Percentiles rank a stretch among this genome's conserved stretches.
Evolutionary conservation across 2,797 vertebrate species (phyloP).

Genomic region (Pipistrellus pipistrellus): DNA sequence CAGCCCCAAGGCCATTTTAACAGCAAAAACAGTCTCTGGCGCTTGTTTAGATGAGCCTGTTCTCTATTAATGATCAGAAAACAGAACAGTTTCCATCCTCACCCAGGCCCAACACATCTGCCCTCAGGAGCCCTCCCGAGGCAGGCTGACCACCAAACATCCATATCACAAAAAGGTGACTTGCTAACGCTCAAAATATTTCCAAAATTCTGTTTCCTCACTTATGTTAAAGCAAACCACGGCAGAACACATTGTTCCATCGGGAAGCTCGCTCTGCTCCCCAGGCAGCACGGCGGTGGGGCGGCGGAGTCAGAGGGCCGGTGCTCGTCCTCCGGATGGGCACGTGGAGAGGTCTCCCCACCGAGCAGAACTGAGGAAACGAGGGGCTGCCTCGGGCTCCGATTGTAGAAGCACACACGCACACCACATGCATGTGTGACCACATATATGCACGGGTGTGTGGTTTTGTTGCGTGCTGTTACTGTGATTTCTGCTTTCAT

Average conservation of each 20-base stretch:
- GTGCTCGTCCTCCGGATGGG: not conserved
- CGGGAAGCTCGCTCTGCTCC: not conserved
- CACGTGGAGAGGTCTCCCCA: not conserved
- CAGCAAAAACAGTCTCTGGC: not conserved
- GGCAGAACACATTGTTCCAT: not conserved
- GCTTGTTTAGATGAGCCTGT: not conserved
- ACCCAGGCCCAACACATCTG: not conserved
- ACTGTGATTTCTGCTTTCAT: conserved; percentile 14
- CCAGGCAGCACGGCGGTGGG: not conserved
- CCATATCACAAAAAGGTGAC: not conserved
- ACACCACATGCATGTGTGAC: too few species aligned
- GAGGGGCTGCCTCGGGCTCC: not conserved
- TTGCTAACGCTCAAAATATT: conserved; percentile 30
- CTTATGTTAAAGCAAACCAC: conserved; percentile 7
- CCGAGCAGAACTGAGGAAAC: not conserved
- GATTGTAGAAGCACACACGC: too few species aligned
- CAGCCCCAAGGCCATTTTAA: not conserved
- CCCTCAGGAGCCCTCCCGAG: not conserved
- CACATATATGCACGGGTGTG: rapidly evolving
- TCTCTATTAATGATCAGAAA: not conserved
- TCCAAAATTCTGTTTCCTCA: not conserved
- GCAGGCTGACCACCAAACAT: not conserved
- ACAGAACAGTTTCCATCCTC: not conserved
- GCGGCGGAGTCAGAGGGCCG: not conserved
- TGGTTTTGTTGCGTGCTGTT: not conserved